These are phyloP conservation scores for Paracentrotus lividus DNA, from an alignment of 53 echinoderm and acorn worm genomes.

Conservation along the genomic window DNA sequence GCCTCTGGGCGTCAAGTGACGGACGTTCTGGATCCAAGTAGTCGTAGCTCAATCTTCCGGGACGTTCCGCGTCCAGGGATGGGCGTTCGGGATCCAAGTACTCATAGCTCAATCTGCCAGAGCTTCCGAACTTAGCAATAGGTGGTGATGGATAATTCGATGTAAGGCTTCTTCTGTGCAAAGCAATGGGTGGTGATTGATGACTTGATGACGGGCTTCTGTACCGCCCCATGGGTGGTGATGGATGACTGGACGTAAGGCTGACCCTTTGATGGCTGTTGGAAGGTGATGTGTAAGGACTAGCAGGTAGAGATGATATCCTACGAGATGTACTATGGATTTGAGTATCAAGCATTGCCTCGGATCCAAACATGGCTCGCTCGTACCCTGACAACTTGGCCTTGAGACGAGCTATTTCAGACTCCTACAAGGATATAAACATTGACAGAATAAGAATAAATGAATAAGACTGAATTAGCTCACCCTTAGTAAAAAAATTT, in stretches of 20 bases:
- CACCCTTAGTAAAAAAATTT: too few species aligned
- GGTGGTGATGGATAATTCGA: background rate
- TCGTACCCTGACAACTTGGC: constrained; percentile 97
- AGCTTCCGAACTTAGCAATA: background rate
- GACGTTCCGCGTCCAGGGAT: background rate
- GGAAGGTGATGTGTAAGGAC: constrained; percentile 58
- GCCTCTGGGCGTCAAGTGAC: background rate
- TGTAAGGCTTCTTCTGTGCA: background rate
- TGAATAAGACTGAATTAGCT: too few species aligned
- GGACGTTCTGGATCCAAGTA: constrained; percentile 41
- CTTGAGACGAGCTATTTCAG: constrained; percentile 93
- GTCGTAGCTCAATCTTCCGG: constrained; percentile 38
- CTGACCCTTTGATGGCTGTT: background rate
- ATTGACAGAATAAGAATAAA: too few species aligned
- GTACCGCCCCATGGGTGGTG: background rate
- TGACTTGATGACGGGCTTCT: too few species aligned
- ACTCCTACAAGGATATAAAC: constrained; percentile 79
- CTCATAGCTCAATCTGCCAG: constrained; percentile 50
- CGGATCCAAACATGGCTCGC: constrained; percentile 83
- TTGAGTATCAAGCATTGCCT: background rate
- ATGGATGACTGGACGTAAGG: background rate
- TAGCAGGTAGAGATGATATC: constrained; percentile 56
- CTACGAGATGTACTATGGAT: constrained; percentile 67
- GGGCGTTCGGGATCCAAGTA: constrained; percentile 43
- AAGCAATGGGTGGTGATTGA: constrained; percentile 5